phyloP scores from a whole-genome alignment of 2,113 vertebrate genomes.

The Morone chrysops region DNA sequence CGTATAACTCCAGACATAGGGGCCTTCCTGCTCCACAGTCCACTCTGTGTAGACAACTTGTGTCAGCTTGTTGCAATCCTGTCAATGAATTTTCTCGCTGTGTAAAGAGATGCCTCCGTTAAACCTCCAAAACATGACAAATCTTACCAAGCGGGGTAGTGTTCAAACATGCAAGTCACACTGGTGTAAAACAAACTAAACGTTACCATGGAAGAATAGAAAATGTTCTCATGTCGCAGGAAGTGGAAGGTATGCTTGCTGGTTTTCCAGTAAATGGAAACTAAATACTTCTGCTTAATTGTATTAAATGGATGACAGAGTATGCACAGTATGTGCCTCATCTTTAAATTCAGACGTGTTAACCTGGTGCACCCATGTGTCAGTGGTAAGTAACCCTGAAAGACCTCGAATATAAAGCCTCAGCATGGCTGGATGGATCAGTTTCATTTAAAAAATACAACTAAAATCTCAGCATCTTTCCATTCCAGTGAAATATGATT shows the following conservation, averaged over 20 bases:
- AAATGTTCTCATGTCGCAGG: background rate
- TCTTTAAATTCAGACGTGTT: background rate
- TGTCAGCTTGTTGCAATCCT: background rate
- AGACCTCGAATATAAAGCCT: background rate
- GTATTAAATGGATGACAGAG: slow-evolving; percentile 13
- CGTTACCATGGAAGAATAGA: background rate
- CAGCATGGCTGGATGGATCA: slow-evolving; percentile 3
- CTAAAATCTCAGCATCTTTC: slow-evolving; percentile 39
- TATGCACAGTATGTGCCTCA: background rate
- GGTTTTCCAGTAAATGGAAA: background rate
- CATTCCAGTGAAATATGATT: slow-evolving; percentile 39
- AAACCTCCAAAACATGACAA: slow-evolving; percentile 8
- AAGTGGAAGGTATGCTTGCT: background rate
- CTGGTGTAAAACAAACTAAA: background rate
- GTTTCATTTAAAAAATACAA: slow-evolving; percentile 27
- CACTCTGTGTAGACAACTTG: background rate
- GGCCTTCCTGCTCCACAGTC: background rate
- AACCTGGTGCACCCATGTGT: background rate
- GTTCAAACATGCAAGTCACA: slow-evolving; percentile 21
- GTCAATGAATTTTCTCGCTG: background rate
- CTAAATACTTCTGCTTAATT: background rate
- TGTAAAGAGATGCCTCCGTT: background rate
- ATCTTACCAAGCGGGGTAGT: background rate
- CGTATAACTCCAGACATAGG: background rate
- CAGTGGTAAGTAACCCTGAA: slow-evolving; percentile 2